phyloP scores from a whole-genome alignment of 2,113 vertebrate species.

The Sturnira hondurensis region DNA sequence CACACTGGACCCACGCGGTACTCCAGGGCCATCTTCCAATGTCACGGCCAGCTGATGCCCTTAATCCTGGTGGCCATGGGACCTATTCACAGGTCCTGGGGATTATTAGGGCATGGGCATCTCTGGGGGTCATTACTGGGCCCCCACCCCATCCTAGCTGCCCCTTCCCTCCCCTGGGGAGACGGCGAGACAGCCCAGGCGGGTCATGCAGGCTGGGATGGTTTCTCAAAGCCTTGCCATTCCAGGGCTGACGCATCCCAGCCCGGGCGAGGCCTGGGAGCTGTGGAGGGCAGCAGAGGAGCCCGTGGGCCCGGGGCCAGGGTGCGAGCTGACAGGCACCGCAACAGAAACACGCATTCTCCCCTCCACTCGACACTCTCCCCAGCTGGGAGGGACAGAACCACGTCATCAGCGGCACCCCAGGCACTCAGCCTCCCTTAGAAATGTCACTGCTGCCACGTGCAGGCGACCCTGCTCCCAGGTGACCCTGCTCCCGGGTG shows the following conservation, averaged over 20 bases:
- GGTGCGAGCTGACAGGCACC: not conserved
- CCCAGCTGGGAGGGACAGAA: fast-evolving
- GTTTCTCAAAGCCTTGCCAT: fast-evolving
- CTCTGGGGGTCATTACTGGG: not conserved
- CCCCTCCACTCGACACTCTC: fast-evolving
- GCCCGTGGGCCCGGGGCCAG: not conserved
- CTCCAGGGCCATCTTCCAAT: fast-evolving
- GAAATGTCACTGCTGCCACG: fast-evolving
- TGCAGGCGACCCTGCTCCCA: fast-evolving
- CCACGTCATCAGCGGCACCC: fast-evolving
- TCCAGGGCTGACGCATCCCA: not conserved
- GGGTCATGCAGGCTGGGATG: fast-evolving
- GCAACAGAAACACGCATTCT: fast-evolving
- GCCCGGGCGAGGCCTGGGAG: not conserved
- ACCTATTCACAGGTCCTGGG: fast-evolving
- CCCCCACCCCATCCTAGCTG: fast-evolving
- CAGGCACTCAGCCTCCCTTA: fast-evolving
- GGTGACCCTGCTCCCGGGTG: fast-evolving
- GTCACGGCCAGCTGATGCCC: not conserved
- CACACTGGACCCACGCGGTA: fast-evolving
- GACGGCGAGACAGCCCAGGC: fast-evolving
- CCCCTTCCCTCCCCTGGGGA: not conserved
- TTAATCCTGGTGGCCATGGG: fast-evolving
- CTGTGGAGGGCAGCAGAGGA: not conserved
- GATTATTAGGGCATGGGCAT: fast-evolving